Evolutionary conservation across 1,140 invertebrate genomes (phyloP).

Genomic region (Asobara japonica): DNA sequence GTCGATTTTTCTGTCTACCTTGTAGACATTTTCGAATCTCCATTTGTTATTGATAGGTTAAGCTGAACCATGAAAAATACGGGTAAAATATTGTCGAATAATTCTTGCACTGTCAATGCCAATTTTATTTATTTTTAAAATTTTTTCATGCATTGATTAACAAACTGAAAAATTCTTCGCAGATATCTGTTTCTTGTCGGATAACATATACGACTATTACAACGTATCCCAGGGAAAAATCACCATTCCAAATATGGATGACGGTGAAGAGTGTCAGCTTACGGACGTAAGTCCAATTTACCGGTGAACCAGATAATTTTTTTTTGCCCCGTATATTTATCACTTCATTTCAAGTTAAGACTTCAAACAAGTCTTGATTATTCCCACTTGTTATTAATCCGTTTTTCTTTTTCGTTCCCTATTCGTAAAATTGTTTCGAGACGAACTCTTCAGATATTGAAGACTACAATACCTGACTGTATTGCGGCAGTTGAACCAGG

Average conservation of each 20-base stretch:
- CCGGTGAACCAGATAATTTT: neutral
- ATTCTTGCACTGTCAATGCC: neutral
- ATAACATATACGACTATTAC: slow-evolving; percentile 76
- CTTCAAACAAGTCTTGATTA: neutral
- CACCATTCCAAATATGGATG: slow-evolving; percentile 80
- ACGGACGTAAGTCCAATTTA: slow-evolving; percentile 75
- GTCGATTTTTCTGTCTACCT: no score
- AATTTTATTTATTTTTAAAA: neutral
- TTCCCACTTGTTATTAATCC: neutral
- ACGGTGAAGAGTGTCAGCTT: slow-evolving; percentile 77
- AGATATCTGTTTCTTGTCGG: slow-evolving; percentile 69
- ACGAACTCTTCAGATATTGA: neutral
- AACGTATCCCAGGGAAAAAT: slow-evolving; percentile 83
- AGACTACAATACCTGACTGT: neutral
- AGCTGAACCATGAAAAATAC: slow-evolving; percentile 1
- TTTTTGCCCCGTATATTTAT: neutral
- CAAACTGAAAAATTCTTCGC: slow-evolving; percentile 49
- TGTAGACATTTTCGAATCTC: no score
- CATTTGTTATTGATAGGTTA: no score
- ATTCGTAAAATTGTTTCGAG: neutral
- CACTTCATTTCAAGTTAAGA: neutral
- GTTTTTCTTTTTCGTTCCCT: neutral
- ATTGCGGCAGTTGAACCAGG: neutral
- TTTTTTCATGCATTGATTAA: neutral
- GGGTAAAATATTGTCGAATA: neutral